phyloP scores from a whole-genome alignment of 2,113 vertebrate genomes.

The Phasianus colchicus region DNA sequence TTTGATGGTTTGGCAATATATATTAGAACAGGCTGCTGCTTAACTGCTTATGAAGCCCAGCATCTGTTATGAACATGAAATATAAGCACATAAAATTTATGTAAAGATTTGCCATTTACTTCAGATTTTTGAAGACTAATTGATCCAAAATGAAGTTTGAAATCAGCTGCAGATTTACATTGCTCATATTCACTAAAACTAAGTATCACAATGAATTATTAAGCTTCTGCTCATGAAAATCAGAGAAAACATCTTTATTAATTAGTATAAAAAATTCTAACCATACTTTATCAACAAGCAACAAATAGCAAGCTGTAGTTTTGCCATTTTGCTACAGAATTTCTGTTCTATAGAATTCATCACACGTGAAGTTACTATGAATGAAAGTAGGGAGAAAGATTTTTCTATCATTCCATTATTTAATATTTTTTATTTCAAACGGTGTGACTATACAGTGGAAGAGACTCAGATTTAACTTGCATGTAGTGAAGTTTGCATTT shows the following conservation, averaged over 20 bases:
- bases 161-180: background rate
- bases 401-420: background rate
- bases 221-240: background rate
- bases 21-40: conserved; percentile 15
- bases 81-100: background rate
- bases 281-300: background rate
- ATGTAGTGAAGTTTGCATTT: background rate
- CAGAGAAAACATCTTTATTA: background rate
- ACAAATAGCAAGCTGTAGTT: background rate
- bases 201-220: background rate
- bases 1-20: background rate
- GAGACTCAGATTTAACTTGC: background rate
- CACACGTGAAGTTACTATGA: background rate
- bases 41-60: conserved; percentile 7
- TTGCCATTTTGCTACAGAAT: background rate
- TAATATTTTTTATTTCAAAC: background rate
- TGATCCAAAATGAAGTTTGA: background rate
- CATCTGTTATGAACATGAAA: conserved; percentile 20
- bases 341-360: background rate
- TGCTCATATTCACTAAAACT: background rate
- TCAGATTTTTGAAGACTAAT: background rate
- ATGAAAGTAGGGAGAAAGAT: background rate
- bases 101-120: background rate
- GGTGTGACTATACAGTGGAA: background rate
- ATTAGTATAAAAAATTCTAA: background rate